A percentile compares a stretch with the other conserved stretches of the same genome.
These are phyloP conservation scores for Phaetusa simplex DNA, from an alignment of 2,113 vertebrate genomes.

Conservation along the genomic window DNA sequence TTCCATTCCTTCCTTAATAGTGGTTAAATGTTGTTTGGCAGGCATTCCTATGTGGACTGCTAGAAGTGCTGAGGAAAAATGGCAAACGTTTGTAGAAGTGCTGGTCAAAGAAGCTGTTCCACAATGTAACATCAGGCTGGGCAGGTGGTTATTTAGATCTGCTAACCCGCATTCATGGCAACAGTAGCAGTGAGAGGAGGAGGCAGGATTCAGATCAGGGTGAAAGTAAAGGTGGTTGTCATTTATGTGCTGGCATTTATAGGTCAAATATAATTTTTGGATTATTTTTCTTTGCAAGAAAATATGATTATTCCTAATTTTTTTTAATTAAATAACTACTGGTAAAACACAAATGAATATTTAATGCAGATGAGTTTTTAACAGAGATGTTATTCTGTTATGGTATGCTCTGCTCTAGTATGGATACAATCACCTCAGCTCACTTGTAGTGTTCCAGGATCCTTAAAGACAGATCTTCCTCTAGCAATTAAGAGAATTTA, in stretches of 20 bases:
- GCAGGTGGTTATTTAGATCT: not conserved
- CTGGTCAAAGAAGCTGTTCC: not conserved
- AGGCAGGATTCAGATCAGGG: not conserved
- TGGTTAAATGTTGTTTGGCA: not conserved
- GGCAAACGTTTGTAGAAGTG: not conserved
- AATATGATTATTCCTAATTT: not conserved
- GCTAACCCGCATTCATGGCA: accelerated
- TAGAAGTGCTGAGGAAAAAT: not conserved
- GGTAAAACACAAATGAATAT: not conserved
- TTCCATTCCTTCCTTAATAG: not conserved
- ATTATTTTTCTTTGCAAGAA: not conserved
- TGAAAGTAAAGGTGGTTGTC: not conserved
- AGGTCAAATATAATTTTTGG: not conserved
- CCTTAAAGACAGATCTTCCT: not conserved
- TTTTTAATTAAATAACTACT: not conserved
- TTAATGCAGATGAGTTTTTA: not conserved
- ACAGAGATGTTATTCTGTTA: not conserved
- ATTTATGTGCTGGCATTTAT: not conserved
- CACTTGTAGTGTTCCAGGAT: not conserved
- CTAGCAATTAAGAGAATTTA: not conserved
- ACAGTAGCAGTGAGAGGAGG: not conserved
- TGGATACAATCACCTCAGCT: not conserved
- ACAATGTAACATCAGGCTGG: accelerated
- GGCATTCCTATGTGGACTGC: not conserved
- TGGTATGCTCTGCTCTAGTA: not conserved